Percentiles rank a stretch among this genome's conserved stretches.
These are phyloP conservation scores for Lydus trimaculatus DNA, from an alignment of 2,888 invertebrate genomes.

Conservation along the genomic window DNA sequence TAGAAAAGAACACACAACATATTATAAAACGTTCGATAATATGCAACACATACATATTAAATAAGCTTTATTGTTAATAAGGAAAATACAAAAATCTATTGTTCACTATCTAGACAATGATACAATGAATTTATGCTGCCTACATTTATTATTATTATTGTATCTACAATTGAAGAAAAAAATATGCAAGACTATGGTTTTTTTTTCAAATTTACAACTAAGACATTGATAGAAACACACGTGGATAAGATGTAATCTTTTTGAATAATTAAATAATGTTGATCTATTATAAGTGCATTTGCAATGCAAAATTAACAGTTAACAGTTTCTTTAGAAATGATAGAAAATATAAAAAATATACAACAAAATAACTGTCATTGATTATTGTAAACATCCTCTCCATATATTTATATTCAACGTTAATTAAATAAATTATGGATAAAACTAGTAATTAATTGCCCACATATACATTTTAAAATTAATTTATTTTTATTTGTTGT, in stretches of 20 bases:
- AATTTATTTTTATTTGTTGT: background rate
- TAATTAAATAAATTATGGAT: conserved; percentile 5
- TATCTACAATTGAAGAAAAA: background rate
- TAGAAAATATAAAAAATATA: background rate
- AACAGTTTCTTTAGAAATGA: background rate
- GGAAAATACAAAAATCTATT: conserved; percentile 1
- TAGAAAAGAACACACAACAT: background rate
- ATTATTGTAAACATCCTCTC: background rate
- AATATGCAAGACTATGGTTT: background rate
- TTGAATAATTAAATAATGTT: background rate
- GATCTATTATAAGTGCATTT: background rate
- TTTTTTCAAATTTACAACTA: background rate
- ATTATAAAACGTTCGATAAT: background rate
- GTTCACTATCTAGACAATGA: background rate
- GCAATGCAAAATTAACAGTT: background rate
- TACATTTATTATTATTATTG: background rate
- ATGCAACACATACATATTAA: background rate
- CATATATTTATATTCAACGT: background rate
- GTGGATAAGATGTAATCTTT: background rate
- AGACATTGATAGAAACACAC: background rate
- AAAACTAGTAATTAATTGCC: background rate
- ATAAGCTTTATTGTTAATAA: background rate
- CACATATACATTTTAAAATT: background rate
- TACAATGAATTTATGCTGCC: background rate
- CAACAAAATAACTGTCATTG: background rate